Conservation (phyloP, 2,113 vertebrate genomes). For the Chaetodon auriga region DNA sequence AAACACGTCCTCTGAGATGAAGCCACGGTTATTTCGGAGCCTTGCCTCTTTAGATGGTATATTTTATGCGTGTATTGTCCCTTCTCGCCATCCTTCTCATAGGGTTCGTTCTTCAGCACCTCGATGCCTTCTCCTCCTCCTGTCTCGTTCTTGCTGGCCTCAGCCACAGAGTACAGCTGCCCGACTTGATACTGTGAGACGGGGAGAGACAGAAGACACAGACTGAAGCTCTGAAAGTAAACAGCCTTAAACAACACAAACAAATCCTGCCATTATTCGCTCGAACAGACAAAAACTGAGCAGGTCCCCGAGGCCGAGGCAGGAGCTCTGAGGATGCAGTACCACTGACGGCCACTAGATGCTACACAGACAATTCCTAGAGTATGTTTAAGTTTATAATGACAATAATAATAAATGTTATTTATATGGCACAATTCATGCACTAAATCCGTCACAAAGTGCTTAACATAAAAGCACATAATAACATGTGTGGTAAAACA, state of each 20-base stretch:
- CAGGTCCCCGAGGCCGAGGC: not conserved
- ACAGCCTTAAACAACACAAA: not conserved
- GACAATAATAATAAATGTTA: no score
- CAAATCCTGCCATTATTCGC: slow-evolving; percentile 5
- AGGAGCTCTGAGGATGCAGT: not conserved
- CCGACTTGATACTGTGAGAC: slow-evolving; percentile 93
- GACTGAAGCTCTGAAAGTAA: not conserved
- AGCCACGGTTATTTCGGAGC: not conserved
- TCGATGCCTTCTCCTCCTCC: slow-evolving; percentile 98
- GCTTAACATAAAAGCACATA: no score
- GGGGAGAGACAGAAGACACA: slow-evolving; percentile 2
- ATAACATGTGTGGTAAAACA: no score
- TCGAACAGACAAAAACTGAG: not conserved
- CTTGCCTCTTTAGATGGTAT: slow-evolving; percentile 92
- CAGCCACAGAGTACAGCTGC: slow-evolving; percentile 96
- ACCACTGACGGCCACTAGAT: not conserved
- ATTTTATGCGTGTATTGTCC: slow-evolving; percentile 98
- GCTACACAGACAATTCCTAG: not conserved
- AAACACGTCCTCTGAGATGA: not conserved
- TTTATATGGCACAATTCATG: no score
- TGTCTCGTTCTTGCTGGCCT: slow-evolving; percentile 98
- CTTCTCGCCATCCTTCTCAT: slow-evolving; percentile 95
- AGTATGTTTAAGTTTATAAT: no score
- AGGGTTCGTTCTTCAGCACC: slow-evolving; percentile 96
- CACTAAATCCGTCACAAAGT: no score